Base-by-base conservation (phyloP, 2,113 vertebrate species). In the Cricetomys ansorgei region DNA sequence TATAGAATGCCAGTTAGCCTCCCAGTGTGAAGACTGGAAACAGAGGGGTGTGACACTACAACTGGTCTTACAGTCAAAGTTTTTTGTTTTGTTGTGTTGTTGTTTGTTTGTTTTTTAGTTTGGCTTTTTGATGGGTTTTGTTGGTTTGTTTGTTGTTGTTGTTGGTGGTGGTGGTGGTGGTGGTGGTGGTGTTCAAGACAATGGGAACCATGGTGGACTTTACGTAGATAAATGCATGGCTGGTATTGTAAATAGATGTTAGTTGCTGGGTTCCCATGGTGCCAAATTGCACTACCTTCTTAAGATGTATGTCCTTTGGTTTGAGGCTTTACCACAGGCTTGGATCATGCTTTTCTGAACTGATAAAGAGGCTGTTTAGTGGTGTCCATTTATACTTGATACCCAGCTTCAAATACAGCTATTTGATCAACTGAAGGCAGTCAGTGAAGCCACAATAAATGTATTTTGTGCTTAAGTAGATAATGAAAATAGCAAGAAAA, bases 401-500 rank as follows among this genome's bases (percentile, higher is more conserved):
- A 67, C 67, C 73, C 92, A 86, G 65, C 69, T 96, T 94, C 92
- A 75, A 81, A 73, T 27, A 92, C 2, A 0, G 94, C 93, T 92
- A 87, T 62, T 53, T 75, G 76, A 96, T 96, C 90, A 95, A 92
- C 96, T 29, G 80, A 96, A 89, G 83, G 64, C 81, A 87, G 92
- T 81, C 62, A 85, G 88, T 75, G 55, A 96, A 98, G 85, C 95
- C 94, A 67, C 94, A 94, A 91, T 96, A 81, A 94, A 96, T 98
- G 95, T 91, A 83, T 92, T 94, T 95, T 92, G 85, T 96, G 43
- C 92, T 95, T 97, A 97, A 95, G 95, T 90, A 94, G 92, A 95
- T 96, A 95, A 97, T 97, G 97, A 97, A 97, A 97, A 96, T 96
- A 95, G 89, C 73, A 92, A 96, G 77, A 77, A 96, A 96, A 96